Evolutionary conservation across 2,113 vertebrate species (phyloP).

Genomic region (Rhabdomys dilectus): DNA sequence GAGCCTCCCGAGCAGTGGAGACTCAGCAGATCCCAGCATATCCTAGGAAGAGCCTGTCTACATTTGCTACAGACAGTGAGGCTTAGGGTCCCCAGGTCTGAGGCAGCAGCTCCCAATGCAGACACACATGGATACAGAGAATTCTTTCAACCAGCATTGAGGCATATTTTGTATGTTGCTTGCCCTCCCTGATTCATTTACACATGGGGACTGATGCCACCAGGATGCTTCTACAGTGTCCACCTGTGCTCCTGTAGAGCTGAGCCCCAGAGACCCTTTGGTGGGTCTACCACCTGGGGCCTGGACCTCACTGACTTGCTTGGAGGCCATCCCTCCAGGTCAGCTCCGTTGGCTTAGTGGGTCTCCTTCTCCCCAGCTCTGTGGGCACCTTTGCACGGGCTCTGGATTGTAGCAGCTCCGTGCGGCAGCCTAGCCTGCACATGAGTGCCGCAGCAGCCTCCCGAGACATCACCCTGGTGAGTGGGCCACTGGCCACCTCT

Average conservation of each 20-base stretch:
- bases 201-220: neutral
- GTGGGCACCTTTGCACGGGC: conserved; percentile 91
- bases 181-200: neutral
- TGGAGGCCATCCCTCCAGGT: neutral
- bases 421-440: conserved; percentile 91
- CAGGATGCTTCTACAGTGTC: neutral
- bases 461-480: conserved; percentile 91
- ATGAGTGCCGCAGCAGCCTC: conserved; percentile 92
- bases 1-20: neutral
- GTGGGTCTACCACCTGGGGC: neutral
- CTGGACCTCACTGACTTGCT: neutral
- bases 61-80: neutral
- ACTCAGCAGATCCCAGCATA: neutral
- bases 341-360: neutral
- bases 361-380: conserved; percentile 82
- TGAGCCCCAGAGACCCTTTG: neutral
- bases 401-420: conserved; percentile 91
- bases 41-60: neutral
- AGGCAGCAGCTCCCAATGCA: neutral
- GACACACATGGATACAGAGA: no score
- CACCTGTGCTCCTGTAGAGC: neutral
- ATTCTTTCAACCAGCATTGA: neutral
- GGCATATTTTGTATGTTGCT: neutral
- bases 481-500: neutral
- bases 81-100: neutral